These are phyloP conservation scores for Chelonus insularis DNA, from an alignment of 1,140 invertebrate species.

Conservation along the genomic window DNA sequence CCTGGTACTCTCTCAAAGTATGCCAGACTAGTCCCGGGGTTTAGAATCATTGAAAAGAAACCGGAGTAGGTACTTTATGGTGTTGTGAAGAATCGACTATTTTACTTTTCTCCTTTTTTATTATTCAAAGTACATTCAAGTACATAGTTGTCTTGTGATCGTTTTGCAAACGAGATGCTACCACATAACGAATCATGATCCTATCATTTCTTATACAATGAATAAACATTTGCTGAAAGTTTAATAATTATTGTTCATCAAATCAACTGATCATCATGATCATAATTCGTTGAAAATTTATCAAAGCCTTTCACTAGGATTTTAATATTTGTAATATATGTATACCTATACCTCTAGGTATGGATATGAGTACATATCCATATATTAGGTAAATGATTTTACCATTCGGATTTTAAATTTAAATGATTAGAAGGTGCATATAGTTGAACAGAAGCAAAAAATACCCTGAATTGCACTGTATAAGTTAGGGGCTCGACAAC, in stretches of 20 bases:
- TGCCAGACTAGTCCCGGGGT: background rate
- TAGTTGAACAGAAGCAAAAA: background rate
- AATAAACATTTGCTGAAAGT: too few relatives aligned
- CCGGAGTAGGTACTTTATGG: slow-evolving; percentile 18
- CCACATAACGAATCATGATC: too few relatives aligned
- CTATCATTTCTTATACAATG: too few relatives aligned
- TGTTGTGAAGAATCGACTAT: background rate
- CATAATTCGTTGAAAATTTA: too few relatives aligned
- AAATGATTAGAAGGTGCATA: slow-evolving; percentile 33
- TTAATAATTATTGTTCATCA: too few relatives aligned
- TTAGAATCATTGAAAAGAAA: slow-evolving; percentile 22
- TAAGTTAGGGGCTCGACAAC: background rate
- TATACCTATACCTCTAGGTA: too few relatives aligned
- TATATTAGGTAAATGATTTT: slow-evolving; percentile 29
- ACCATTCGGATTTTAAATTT: slow-evolving; percentile 45
- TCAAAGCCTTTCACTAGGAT: too few relatives aligned
- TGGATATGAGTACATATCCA: background rate
- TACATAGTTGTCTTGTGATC: background rate
- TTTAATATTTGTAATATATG: too few relatives aligned
- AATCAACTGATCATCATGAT: too few relatives aligned
- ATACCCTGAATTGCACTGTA: background rate
- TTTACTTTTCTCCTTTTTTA: slow-evolving; percentile 1
- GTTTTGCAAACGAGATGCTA: background rate
- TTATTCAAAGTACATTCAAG: background rate
- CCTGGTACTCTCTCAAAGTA: background rate